A percentile compares a stretch with the other conserved stretches of the same genome.
phyloP scores from a whole-genome alignment of 92 coral and sea anemone genomes.

The Porites lobata region DNA sequence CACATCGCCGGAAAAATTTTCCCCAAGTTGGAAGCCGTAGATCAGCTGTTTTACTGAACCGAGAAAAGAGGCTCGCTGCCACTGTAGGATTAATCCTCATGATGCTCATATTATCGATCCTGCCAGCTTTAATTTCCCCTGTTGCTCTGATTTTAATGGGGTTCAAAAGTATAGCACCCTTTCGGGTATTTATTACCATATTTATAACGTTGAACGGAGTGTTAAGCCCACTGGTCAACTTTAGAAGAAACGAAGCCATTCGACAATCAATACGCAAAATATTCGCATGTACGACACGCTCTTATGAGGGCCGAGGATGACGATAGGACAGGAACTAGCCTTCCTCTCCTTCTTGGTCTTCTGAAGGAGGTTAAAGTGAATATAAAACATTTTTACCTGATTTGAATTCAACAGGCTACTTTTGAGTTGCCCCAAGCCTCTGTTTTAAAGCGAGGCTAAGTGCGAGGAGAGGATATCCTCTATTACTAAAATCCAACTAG shows the following conservation, averaged over 20 bases:
- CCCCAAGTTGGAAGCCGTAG: not conserved
- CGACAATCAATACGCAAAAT: constrained; percentile 1
- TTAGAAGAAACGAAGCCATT: constrained; percentile 7
- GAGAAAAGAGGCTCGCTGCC: constrained; percentile 8
- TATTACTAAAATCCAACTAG: too few species aligned
- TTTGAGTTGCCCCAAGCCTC: too few species aligned
- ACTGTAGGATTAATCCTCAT: constrained; percentile 9
- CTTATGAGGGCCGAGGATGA: too few species aligned
- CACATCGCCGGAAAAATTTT: not conserved
- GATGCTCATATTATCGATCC: not conserved
- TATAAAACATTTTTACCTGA: too few species aligned
- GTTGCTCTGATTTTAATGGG: not conserved
- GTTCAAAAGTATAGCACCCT: not conserved
- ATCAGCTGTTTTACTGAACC: not conserved
- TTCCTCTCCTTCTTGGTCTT: too few species aligned
- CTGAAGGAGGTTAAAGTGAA: too few species aligned
- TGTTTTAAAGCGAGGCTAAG: too few species aligned
- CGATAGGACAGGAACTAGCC: too few species aligned
- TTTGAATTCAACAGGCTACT: too few species aligned
- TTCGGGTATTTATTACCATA: not conserved
- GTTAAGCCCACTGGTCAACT: constrained; percentile 11
- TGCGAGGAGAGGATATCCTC: too few species aligned
- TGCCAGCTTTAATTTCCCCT: constrained; percentile 16
- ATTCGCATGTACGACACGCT: not conserved
- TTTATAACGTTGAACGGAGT: constrained; percentile 24